Evolutionary conservation across 2,113 vertebrate species (phyloP).

Genomic region (Actenoides lindsayi): DNA sequence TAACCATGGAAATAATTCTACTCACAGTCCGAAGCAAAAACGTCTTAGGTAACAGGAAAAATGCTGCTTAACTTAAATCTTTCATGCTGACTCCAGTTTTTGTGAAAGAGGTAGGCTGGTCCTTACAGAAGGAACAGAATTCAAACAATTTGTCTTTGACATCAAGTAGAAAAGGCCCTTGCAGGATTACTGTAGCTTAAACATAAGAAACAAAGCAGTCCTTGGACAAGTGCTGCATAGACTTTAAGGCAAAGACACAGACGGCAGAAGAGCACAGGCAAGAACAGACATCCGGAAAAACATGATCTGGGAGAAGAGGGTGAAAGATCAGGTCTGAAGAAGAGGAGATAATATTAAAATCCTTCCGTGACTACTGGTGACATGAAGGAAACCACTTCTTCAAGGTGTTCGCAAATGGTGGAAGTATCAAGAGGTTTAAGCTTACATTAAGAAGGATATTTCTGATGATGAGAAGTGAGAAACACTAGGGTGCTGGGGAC

Average conservation of each 20-base stretch:
- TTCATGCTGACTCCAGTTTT: not conserved
- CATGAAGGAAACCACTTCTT: not conserved
- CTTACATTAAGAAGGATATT: not conserved
- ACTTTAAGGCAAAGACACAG: not conserved
- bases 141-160: not conserved
- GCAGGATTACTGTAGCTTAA: conserved; percentile 5
- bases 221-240: not conserved
- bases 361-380: not conserved
- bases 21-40: not conserved
- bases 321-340: not conserved
- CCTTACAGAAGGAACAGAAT: not conserved
- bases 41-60: not conserved
- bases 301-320: not conserved
- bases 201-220: not conserved
- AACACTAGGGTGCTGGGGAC: not conserved
- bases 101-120: not conserved
- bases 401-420: not conserved
- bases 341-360: not conserved
- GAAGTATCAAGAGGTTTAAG: not conserved
- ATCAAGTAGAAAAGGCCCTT: not conserved
- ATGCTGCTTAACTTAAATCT: not conserved
- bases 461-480: not conserved
- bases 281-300: not conserved
- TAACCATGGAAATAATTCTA: conserved; percentile 4
- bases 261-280: not conserved